A percentile compares a stretch with the other conserved stretches of the same genome.
These are phyloP conservation scores for Zaprionus lachaisei DNA, from an alignment of 1,140 invertebrate species.

Conservation along the genomic window DNA sequence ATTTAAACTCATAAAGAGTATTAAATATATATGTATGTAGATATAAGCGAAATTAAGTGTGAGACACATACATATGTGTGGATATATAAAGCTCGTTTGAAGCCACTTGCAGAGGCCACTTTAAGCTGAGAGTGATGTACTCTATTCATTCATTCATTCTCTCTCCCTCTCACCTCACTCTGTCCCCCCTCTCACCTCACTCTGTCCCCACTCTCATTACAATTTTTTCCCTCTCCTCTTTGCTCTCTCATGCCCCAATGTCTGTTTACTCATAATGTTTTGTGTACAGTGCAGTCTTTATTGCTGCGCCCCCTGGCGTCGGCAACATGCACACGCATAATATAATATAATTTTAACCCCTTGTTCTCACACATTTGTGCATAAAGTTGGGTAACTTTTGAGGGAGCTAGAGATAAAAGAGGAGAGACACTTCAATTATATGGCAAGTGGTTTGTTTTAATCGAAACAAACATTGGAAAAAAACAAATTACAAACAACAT, in stretches of 20 bases:
- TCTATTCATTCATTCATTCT: neutral
- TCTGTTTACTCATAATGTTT: conserved; percentile 22
- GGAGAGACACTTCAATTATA: conserved; percentile 70
- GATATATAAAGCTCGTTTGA: neutral
- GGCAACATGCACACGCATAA: conserved; percentile 61
- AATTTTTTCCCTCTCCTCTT: neutral
- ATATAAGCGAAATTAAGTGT: neutral
- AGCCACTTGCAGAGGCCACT: neutral
- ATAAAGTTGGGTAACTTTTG: neutral
- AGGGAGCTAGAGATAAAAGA: neutral
- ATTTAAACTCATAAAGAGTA: neutral
- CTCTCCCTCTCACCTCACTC: too few relatives aligned
- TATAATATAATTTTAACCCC: conserved; percentile 56
- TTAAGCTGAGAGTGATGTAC: neutral
- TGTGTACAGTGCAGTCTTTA: conserved; percentile 27
- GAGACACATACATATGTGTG: neutral
- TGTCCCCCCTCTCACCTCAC: neutral
- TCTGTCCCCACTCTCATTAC: neutral
- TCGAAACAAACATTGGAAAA: conserved; percentile 58
- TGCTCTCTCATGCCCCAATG: neutral
- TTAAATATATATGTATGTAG: neutral
- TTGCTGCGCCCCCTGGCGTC: conserved; percentile 45
- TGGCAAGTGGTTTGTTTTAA: conserved; percentile 70
- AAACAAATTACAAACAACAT: conserved; percentile 48
- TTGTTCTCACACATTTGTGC: conserved; percentile 39